Base-by-base conservation (phyloP, 2,888 invertebrate genomes). In the Papilio protenor region DNA sequence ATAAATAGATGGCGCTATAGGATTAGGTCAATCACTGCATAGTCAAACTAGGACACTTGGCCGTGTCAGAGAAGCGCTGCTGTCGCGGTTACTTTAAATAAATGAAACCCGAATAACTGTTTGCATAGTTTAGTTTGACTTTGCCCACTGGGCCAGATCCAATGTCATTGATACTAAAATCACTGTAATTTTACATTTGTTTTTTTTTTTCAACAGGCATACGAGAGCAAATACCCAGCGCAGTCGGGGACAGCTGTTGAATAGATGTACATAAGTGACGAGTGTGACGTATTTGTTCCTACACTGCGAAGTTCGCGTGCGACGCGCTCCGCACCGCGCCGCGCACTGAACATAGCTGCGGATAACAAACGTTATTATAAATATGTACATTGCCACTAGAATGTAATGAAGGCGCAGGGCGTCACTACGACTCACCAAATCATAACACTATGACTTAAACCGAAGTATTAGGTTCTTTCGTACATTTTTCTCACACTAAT, bases 161-260 rank as follows among this genome's bases (percentile, higher is more conserved):
- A 27, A 27, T 27, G 2, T 27, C 27, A 27, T 27, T 2, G 27
- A 2, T 27, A 27, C 27, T 27, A 27, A 27, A 27, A 27, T 27
- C 2, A 27, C 2, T 27, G 2, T 27, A 1, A 27, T 27, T 27
- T 27, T 2, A 27, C 2, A 27, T 27, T 27, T 27, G 27, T 27
- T 27, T 27, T 27, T 27, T 27, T 27, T 27, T 27, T 27, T 27
- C 89, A 90, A 71, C 89, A 94, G 94, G 90, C 91, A 6, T 94
- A 92, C 81, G 90, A 90, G 79, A 87, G 84, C 78, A 90, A 88
- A 80, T 84, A 85, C 55, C 79, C 80, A 33, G 81, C 81, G 76
- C 79, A 82, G 70, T 73, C 80, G 52, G 79, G 70, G 82, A 81
- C 77, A 79, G 82, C 86, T 5, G 87, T 87, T 79, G 88, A 85